Evolutionary conservation across 1,140 invertebrate genomes (phyloP).

Genomic region (Dryas iulia): DNA sequence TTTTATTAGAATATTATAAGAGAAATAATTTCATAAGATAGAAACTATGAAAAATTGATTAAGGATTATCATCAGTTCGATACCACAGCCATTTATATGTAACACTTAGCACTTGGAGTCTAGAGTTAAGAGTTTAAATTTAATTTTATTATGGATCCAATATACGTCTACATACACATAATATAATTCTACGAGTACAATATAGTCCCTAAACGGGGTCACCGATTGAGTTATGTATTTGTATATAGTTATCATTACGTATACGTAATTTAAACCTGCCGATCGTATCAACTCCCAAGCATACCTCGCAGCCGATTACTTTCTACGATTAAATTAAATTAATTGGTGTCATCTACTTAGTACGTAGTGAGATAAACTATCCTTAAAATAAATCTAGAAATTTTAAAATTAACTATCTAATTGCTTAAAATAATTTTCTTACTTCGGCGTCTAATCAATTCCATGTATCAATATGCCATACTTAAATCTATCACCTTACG

Average conservation of each 20-base stretch:
- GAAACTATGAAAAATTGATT: constrained; percentile 60
- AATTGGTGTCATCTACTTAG: constrained; percentile 42
- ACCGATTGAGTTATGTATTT: constrained; percentile 14
- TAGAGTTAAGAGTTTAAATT: constrained; percentile 51
- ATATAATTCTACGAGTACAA: constrained; percentile 15
- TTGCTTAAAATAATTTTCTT: constrained; percentile 29
- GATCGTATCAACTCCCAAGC: constrained; percentile 26
- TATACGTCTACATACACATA: constrained; percentile 28
- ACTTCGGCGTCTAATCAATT: constrained; percentile 46
- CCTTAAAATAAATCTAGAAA: constrained; percentile 29
- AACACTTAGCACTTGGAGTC: constrained; percentile 71
- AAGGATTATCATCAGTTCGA: constrained; percentile 72
- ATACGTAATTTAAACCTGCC: constrained; percentile 41
- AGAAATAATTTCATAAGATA: constrained; percentile 50
- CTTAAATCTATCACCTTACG: neutral
- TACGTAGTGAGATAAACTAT: constrained; percentile 26
- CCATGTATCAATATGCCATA: constrained; percentile 36
- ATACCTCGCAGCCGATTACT: constrained; percentile 26
- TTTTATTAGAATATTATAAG: constrained; percentile 52
- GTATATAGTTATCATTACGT: constrained; percentile 35
- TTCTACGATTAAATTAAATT: constrained; percentile 25
- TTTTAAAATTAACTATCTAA: constrained; percentile 37
- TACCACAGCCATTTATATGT: constrained; percentile 77
- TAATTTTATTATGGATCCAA: constrained; percentile 21
- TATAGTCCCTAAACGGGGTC: constrained; percentile 26